Evolutionary conservation across 92 coral and sea anemone species (phyloP).

Genomic region (Epizoanthus rinbou): DNA sequence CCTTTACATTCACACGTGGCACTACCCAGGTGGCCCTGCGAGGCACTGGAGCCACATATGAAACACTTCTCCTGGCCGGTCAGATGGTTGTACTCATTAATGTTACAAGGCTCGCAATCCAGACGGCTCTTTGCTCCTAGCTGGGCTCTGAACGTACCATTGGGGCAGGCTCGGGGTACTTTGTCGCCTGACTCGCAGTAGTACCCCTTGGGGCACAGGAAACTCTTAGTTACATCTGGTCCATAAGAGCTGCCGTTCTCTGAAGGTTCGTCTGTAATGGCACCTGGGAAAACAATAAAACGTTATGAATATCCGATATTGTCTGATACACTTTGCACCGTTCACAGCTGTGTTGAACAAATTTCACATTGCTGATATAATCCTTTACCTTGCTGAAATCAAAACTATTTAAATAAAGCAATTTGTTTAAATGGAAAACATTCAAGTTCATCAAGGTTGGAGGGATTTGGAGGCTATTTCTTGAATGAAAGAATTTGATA

Average conservation of each 20-base stretch:
- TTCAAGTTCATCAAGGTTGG: too few species aligned
- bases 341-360: background rate
- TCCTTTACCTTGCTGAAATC: too few species aligned
- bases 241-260: constrained; percentile 72
- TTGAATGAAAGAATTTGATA: too few species aligned
- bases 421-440: too few species aligned
- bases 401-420: too few species aligned
- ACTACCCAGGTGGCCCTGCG: constrained; percentile 62
- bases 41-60: constrained; percentile 78
- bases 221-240: constrained; percentile 73
- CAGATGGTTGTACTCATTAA: constrained; percentile 72
- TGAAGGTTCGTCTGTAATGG: constrained; percentile 90
- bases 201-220: constrained; percentile 87
- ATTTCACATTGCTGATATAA: too few species aligned
- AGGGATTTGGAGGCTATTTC: too few species aligned
- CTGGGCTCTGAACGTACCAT: constrained; percentile 81
- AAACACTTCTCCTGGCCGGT: constrained; percentile 82
- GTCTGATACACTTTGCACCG: background rate
- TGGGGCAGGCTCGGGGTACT: constrained; percentile 71
- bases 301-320: background rate
- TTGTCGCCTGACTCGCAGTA: constrained; percentile 84
- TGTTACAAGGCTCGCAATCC: constrained; percentile 74
- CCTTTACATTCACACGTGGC: constrained; percentile 87
- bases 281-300: constrained; percentile 63
- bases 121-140: constrained; percentile 67